These are phyloP conservation scores for Aleiodes testaceus DNA, from an alignment of 2,888 invertebrate species.

Conservation along the genomic window DNA sequence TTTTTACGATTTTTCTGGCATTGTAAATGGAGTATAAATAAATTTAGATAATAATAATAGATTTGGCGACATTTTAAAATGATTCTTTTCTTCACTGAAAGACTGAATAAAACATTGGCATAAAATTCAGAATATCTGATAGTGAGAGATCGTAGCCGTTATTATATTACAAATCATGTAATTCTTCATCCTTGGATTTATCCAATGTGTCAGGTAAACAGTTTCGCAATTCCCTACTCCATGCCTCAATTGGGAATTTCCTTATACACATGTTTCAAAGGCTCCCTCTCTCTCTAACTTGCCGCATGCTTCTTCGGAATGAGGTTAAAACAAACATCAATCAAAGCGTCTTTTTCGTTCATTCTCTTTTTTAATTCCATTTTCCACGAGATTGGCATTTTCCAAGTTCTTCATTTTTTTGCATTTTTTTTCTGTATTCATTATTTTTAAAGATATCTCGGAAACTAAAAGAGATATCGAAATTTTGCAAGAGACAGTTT, in stretches of 20 bases:
- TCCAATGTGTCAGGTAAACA: conserved; percentile 66
- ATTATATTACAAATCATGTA: conserved; percentile 56
- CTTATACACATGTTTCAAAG: conserved; percentile 60
- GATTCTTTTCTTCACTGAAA: background rate
- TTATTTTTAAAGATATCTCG: too few relatives aligned
- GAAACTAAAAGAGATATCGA: too few relatives aligned
- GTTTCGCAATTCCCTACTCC: conserved; percentile 67
- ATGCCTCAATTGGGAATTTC: conserved; percentile 66
- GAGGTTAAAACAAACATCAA: conserved; percentile 23
- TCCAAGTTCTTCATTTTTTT: too few relatives aligned
- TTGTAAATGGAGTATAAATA: background rate
- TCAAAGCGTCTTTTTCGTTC: conserved; percentile 4
- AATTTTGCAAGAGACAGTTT: too few relatives aligned
- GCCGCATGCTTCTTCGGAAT: conserved; percentile 13
- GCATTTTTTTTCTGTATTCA: too few relatives aligned
- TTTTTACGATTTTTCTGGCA: background rate
- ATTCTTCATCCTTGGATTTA: conserved; percentile 69
- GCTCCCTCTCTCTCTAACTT: conserved; percentile 19
- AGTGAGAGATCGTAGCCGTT: background rate
- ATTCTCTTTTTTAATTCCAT: conserved; percentile 3
- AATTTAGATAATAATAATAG: too few relatives aligned
- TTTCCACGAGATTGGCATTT: background rate
- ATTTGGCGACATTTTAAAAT: too few relatives aligned
- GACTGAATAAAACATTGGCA: background rate
- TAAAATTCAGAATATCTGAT: background rate